A percentile compares a stretch with the other conserved stretches of the same genome.
Evolutionary conservation across 1,140 invertebrate genomes (phyloP).

Genomic region (Drosophila ananassae): DNA sequence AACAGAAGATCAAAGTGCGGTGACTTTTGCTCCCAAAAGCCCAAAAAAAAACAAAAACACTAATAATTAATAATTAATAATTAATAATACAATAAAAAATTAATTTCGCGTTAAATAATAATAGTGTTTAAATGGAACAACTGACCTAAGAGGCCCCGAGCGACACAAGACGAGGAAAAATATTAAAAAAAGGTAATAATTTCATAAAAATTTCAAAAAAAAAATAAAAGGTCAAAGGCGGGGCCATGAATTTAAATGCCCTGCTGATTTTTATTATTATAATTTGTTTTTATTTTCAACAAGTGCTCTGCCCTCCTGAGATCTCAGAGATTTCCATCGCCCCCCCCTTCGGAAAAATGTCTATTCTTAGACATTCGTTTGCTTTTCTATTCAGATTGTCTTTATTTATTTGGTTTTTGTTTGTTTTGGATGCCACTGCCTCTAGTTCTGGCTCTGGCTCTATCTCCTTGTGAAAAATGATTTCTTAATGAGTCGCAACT

Average conservation of each 20-base stretch:
- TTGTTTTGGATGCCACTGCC: constrained; percentile 5
- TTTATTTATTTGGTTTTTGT: constrained; percentile 34
- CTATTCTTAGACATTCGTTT: constrained; percentile 27
- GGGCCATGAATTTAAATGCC: background rate
- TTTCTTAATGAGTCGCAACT: constrained; percentile 59
- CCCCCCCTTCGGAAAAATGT: background rate
- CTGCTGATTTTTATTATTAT: constrained; percentile 3
- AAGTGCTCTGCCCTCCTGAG: constrained; percentile 14
- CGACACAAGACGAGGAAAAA: background rate
- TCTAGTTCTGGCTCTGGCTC: too few relatives aligned
- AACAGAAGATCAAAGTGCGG: constrained; percentile 33
- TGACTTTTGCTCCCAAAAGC: constrained; percentile 11
- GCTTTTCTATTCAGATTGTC: constrained; percentile 32
- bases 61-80: constrained; percentile 32
- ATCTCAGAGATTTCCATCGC: background rate
- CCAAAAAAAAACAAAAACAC: constrained; percentile 23
- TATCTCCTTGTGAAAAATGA: constrained; percentile 53
- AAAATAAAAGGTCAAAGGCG: constrained; percentile 19
- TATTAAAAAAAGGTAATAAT: background rate
- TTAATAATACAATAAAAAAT: constrained; percentile 16
- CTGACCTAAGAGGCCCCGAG: background rate
- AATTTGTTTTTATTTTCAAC: constrained; percentile 13
- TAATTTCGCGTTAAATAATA: constrained; percentile 24
- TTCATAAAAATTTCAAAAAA: background rate
- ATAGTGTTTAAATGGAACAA: background rate